phyloP scores from a whole-genome alignment of 2,113 vertebrate species.

The Acanthochromis polyacanthus region DNA sequence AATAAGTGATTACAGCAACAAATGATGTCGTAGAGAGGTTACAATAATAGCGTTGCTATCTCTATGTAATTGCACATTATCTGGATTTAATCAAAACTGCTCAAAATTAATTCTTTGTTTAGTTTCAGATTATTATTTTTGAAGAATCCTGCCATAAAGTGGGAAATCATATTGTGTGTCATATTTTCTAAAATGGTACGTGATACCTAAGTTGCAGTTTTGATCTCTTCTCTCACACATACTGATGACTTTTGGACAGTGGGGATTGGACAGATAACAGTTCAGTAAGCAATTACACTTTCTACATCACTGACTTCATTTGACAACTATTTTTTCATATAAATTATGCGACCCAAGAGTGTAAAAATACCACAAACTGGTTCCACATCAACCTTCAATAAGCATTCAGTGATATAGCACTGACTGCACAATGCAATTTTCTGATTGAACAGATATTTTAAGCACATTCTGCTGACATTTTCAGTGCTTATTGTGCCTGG shows the following conservation, averaged over 20 bases:
- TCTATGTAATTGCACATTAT: too few relatives aligned
- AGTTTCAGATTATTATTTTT: too few relatives aligned
- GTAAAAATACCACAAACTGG: neutral
- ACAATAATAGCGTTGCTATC: too few relatives aligned
- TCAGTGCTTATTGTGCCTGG: conserved; percentile 9
- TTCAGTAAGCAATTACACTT: neutral
- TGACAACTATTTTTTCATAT: conserved; percentile 17
- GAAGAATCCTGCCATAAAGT: too few relatives aligned
- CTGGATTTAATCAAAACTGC: too few relatives aligned
- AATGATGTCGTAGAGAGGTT: too few relatives aligned
- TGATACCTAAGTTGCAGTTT: too few relatives aligned
- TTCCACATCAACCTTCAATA: neutral
- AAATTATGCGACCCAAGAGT: neutral
- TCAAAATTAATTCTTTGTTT: too few relatives aligned
- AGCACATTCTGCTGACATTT: neutral
- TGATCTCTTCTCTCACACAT: neutral
- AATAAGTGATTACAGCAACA: too few relatives aligned
- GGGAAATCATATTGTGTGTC: too few relatives aligned
- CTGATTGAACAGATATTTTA: neutral
- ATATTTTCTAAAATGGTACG: too few relatives aligned
- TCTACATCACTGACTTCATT: neutral
- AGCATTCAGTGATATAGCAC: neutral
- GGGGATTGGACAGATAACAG: neutral
- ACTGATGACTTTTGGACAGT: neutral
- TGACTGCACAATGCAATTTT: neutral